These are phyloP conservation scores for Stylophora pistillata DNA, from an alignment of 64 coral and sea anemone genomes.

Conservation along the genomic window DNA sequence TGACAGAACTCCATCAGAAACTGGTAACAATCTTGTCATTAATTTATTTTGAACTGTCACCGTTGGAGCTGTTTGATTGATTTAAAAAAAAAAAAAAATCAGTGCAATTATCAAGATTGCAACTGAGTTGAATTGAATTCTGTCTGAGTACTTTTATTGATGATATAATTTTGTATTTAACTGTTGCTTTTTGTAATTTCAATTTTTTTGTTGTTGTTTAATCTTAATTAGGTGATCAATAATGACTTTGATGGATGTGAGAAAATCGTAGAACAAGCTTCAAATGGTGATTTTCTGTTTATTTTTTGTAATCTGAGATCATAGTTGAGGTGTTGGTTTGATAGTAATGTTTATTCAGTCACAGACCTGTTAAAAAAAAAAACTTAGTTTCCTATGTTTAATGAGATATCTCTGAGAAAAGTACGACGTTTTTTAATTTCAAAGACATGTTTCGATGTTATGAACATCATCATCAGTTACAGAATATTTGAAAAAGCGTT, in stretches of 20 bases:
- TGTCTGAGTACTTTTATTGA: neutral
- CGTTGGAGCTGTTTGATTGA: neutral
- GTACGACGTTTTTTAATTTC: too few species aligned
- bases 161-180: neutral
- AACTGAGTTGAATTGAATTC: too few species aligned
- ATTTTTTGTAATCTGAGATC: too few species aligned
- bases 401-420: too few species aligned
- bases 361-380: too few species aligned
- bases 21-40: conserved; percentile 37
- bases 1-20: conserved; percentile 94
- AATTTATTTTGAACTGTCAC: neutral
- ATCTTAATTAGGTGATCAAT: conserved; percentile 59
- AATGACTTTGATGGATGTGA: conserved; percentile 94
- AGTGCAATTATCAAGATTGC: too few species aligned
- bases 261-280: conserved; percentile 81
- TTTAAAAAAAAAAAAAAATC: neutral
- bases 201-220: neutral
- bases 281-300: conserved; percentile 50
- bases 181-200: neutral
- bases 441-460: too few species aligned
- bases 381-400: too few species aligned
- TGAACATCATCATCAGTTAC: too few species aligned
- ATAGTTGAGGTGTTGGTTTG: too few species aligned
- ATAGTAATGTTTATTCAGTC: too few species aligned
- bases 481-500: too few species aligned